Conservation (phyloP, 2,888 invertebrate genomes). For the Euproctis similis region DNA sequence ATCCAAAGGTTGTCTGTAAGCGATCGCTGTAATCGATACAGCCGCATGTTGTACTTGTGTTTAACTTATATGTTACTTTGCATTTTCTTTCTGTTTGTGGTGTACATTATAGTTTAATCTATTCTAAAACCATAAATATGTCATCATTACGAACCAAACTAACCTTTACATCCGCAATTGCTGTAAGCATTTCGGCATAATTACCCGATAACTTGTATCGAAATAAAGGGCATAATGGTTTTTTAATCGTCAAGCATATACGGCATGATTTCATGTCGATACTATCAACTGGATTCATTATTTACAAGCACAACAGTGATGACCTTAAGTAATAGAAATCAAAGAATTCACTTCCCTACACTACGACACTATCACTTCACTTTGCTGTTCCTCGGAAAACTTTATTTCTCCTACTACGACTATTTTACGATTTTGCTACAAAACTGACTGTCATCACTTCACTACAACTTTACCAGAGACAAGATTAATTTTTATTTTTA, state of each 20-base stretch:
- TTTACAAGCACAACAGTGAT: slow-evolving; percentile 35
- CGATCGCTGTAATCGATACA: no score
- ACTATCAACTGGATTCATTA: slow-evolving; percentile 38
- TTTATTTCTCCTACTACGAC: slow-evolving; percentile 12
- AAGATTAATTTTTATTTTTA: no score
- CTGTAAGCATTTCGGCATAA: slow-evolving; percentile 71
- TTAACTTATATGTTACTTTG: no score
- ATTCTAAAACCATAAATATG: no score
- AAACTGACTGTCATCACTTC: slow-evolving; percentile 17
- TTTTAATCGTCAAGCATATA: slow-evolving; percentile 60
- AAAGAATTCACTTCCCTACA: slow-evolving; percentile 29
- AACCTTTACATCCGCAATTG: slow-evolving; percentile 69
- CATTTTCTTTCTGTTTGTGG: no score
- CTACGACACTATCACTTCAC: no score
- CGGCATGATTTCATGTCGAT: slow-evolving; percentile 61
- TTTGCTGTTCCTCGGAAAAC: slow-evolving; percentile 23
- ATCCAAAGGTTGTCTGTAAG: no score
- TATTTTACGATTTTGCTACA: slow-evolving; percentile 6
- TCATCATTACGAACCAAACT: no score
- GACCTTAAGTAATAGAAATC: slow-evolving; percentile 33
- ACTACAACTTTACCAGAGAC: slow-evolving; percentile 27
- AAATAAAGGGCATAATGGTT: slow-evolving; percentile 61
- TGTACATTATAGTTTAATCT: no score
- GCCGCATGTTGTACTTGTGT: no score
- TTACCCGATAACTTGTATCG: slow-evolving; percentile 66